These are phyloP conservation scores for Diceros bicornis DNA, from an alignment of 2,797 vertebrate species.

Conservation along the genomic window DNA sequence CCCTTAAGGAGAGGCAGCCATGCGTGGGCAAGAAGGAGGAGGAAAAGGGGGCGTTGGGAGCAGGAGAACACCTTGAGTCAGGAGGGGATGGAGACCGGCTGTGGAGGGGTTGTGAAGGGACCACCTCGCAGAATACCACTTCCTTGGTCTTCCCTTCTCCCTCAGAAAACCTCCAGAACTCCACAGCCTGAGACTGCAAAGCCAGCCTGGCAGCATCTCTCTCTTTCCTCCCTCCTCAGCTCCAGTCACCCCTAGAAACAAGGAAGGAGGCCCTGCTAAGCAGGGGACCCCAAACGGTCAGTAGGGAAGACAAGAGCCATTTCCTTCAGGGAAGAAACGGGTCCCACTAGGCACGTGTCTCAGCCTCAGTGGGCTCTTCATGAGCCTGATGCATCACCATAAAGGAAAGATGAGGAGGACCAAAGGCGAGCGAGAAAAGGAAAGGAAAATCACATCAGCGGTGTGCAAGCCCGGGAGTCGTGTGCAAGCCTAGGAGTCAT, in stretches of 20 bases:
- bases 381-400: neutral
- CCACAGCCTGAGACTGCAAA: neutral
- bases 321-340: neutral
- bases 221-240: neutral
- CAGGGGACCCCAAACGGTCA: fast-evolving
- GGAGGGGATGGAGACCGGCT: fast-evolving
- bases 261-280: neutral
- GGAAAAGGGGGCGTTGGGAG: fast-evolving
- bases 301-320: fast-evolving
- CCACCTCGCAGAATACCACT: fast-evolving
- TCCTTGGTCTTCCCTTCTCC: neutral
- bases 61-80: fast-evolving
- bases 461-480: fast-evolving
- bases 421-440: neutral
- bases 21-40: fast-evolving
- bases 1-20: neutral
- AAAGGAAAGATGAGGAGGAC: neutral
- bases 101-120: fast-evolving
- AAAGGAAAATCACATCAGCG: neutral
- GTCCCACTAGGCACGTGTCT: neutral
- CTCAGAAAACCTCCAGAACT: neutral
- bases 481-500: neutral
- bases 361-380: too few relatives aligned
- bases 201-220: neutral
- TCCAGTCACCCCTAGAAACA: too few relatives aligned